Base-by-base conservation (phyloP, 2,888 invertebrate species). In the Sympetrum striolatum region DNA sequence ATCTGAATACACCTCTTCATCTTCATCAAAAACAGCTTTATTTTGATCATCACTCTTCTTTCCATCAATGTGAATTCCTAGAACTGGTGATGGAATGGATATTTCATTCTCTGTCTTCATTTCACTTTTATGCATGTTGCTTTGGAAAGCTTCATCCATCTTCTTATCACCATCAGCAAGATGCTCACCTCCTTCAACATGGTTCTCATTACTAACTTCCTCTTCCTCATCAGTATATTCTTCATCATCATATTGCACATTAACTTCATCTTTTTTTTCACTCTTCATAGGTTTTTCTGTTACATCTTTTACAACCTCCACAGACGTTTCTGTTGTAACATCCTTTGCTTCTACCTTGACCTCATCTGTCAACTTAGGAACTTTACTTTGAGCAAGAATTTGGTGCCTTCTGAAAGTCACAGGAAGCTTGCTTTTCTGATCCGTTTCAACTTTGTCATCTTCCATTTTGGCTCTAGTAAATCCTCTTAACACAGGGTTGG, bases 211-310 rank as follows among this genome's bases (percentile, higher is more conserved):
- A 8, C 37, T 60, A 0, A 35, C 60, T 37, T 86, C 60, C 22
- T 60, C 86, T 53, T 82, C 82, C 53, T 82, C 82, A 86, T 86
- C 86, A 22, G n/a, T 60, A 60, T 86, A 86, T 14, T 86, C 86
- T 35, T 86, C 86, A 64, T 37, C 60, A 60, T 86, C 86, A 58
- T 25, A 25, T 10, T 31, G 48, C n/a, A 60, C n/a, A 37, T 60
- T n/a, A 22, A 3, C 10, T 22, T 39, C n/a, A 15, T 58, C 60
- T 12, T 73, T 73, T 31, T n/a, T 12, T 5, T 12, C 73, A 73
- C 73, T 8, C 6, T 4, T 12, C 0, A 31, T 6, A 53, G 53
- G 18, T 31, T 31, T 73, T 31, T 60, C 86, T 48, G 37, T 31
- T 22, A 14, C 31, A 10, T 22, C 35, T 37, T 35, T 60, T 5